Base-by-base conservation (phyloP, 2,113 vertebrate species). In the Stomatorhinus ivindoensis region DNA sequence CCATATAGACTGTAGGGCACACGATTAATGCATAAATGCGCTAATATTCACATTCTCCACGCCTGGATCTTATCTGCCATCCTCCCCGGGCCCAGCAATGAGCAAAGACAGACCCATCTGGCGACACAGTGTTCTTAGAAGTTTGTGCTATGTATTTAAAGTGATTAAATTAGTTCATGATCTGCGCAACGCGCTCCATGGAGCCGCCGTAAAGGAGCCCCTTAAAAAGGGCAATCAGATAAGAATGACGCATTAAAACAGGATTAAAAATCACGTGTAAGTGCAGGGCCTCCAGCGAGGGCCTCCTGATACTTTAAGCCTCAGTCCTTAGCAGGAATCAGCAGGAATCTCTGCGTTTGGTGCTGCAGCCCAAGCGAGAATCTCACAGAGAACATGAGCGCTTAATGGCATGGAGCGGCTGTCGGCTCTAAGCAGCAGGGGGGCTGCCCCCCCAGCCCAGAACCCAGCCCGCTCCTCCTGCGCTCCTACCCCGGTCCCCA, bases 211-310 rank as follows among this genome's bases (percentile, higher is more conserved):
- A 46, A 80, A 11, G 11, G 47, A n/a, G 27, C 3, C 21, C 4
- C 48, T 58, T 84, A 84, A 84, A 89, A 89, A 44, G 17, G 39
- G 4, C 15, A 24, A 85, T 89, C 50, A 85, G 80, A 89, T 89
- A 61, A 85, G 51, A 89, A 61, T 17, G 21, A 10, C 15, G 39
- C 53, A 84, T 89, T 46, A 31, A 89, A 58, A 48, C 61, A 3
- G 5, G 87, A 88, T 73, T 53, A 85, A 84, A 3, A 89, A 24
- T 31, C 48, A 47, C 53, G 39, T 50, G 21, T 17, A 47, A 27
- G 51, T n/a, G 17, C 84, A 24, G 6, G 84, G 27, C 19, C 39
- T 10, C 80, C 46, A 35, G 50, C 24, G 3, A 11, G 8, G 61
- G n/a, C 58, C 61, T 44, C 9, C 73, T 46, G 21, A 46, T 58